Base-by-base conservation (phyloP, 2,888 invertebrate species). In the Hedya salicella region DNA sequence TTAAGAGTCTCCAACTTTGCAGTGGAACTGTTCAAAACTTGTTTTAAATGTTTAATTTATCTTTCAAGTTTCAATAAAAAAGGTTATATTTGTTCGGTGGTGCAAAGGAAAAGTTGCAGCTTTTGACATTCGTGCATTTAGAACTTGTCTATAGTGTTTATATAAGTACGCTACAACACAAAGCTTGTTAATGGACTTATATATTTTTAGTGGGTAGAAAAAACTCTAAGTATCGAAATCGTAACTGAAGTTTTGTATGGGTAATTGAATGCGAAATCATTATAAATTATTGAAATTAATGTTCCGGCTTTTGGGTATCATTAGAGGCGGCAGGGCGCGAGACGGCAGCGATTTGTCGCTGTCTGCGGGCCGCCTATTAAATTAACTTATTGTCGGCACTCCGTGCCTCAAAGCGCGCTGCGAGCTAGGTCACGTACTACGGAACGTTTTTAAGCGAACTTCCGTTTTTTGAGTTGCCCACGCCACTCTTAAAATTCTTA, bases 391-490 rank as follows among this genome's bases (percentile, higher is more conserved):
- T 59, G 69, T 61, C 63, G 57, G 64, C 68, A 69, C 69, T 68
- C 50, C 56, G 67, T 48, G 60, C 46, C 52, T 56, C 46, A 40
- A 44, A 59, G 64, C 52, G 63, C 62, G 42, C 67, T 46, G 68
- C 66, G 56, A 65, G 68, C 71, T 73, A 68, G 75, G 83, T 88
- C 88, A 89, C 90, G 88, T 82, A 83, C 86, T 72, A 73, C 59
- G 77, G 77, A 86, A 89, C 88, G 82, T 85, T 88, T 88, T 88
- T 87, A 85, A 87, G 79, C 81, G 81, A 76, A 80, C 83, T 89
- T 89, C 88, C 87, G 83, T 79, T 85, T 81, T 79, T 75, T 70
- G 72, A 81, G 78, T 73, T 69, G 78, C 76, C 76, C 77, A 78
- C 82, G 79, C 80, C 75, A 78, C 78, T 75, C 72, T 75, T 66